Conservation (phyloP, 2,888 invertebrate species). For the Nemotelus pantherinus region DNA sequence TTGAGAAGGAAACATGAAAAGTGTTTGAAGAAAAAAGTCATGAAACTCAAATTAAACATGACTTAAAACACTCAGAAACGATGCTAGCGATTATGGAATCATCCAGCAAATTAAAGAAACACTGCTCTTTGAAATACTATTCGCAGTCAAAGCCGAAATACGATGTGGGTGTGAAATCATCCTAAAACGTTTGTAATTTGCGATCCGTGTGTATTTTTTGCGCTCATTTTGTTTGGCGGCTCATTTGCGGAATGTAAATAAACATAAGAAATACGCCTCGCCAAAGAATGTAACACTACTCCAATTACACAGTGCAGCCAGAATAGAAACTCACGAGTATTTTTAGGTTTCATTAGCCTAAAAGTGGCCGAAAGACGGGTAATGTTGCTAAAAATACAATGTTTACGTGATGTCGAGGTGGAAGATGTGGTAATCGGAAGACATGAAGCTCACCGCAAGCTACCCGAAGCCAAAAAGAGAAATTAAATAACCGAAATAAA, state of each 20-base stretch:
- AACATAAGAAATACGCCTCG: conserved; percentile 29
- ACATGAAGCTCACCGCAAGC: no score
- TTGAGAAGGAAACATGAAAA: no score
- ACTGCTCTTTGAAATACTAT: no score
- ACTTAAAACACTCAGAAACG: no score
- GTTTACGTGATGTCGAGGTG: background rate
- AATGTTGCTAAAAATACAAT: background rate
- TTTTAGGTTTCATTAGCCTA: background rate
- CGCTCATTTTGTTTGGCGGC: conserved; percentile 15
- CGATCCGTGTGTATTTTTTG: background rate
- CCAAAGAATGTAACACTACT: conserved; percentile 22
- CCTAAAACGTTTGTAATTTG: background rate
- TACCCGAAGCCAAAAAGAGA: no score
- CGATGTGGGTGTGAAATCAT: conserved; percentile 24
- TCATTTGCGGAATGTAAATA: conserved; percentile 22
- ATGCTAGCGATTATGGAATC: no score
- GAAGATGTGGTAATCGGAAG: background rate
- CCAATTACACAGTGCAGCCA: conserved; percentile 17
- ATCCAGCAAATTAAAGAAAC: no score
- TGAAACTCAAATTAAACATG: no score
- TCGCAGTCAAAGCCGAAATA: no score
- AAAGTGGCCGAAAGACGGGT: background rate
- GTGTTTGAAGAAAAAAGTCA: no score
- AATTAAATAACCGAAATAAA: no score
- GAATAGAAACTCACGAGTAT: conserved; percentile 8